Conservation (phyloP, 2,113 vertebrate species). For the Piliocolobus tephrosceles region DNA sequence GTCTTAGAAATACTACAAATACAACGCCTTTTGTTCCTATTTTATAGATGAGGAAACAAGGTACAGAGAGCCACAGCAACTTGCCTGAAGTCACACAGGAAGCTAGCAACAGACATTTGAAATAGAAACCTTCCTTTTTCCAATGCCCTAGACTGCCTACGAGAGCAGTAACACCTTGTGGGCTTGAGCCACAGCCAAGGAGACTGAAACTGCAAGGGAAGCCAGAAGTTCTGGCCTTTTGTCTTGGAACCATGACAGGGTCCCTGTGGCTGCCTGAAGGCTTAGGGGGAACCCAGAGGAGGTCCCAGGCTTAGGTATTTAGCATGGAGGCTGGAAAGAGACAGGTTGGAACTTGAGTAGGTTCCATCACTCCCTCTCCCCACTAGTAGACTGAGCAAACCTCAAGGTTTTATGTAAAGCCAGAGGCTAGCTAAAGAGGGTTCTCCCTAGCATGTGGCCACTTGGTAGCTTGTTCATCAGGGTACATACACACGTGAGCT, state of each 20-base stretch:
- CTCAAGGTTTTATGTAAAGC: not conserved
- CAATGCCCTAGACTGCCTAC: not conserved
- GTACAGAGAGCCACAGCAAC: constrained; percentile 29
- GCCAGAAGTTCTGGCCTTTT: not conserved
- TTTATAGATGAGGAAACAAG: not conserved
- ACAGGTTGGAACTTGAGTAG: not conserved
- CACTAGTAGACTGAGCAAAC: not conserved
- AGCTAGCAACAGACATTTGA: not conserved
- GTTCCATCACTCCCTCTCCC: not conserved
- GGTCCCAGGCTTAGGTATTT: not conserved
- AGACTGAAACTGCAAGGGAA: not conserved
- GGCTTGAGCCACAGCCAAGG: not conserved
- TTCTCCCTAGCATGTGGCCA: not conserved
- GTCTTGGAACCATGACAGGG: not conserved
- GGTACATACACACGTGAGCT: no score
- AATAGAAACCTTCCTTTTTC: not conserved
- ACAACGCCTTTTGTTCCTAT: not conserved
- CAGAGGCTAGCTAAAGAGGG: not conserved
- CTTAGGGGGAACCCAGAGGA: not conserved
- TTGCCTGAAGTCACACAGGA: constrained; percentile 56
- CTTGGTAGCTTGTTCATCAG: not conserved
- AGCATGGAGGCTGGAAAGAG: not conserved
- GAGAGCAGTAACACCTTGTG: not conserved
- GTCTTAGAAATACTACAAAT: not conserved
- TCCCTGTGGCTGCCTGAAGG: not conserved